phyloP scores from a whole-genome alignment of 2,888 invertebrate species.

The Orchesella flavescens region DNA sequence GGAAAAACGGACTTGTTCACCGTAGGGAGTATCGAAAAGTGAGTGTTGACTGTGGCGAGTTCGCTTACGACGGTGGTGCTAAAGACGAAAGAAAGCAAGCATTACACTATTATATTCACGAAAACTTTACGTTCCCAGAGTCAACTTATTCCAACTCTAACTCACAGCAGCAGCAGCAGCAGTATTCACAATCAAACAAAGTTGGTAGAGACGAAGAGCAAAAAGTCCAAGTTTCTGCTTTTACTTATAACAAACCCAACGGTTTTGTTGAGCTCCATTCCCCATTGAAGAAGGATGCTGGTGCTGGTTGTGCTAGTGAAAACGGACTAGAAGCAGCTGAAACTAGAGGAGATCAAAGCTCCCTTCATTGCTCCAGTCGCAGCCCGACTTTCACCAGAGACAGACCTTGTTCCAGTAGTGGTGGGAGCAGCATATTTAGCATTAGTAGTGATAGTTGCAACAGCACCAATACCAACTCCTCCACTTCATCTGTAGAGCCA shows the following conservation, averaged over 20 bases:
- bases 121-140: not conserved
- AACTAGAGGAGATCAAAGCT: conserved; percentile 37
- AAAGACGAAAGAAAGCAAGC: not conserved
- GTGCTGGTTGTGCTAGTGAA: not conserved
- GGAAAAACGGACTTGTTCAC: not conserved
- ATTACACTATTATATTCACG: not conserved
- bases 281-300: not conserved
- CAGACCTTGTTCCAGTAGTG: conserved; percentile 8
- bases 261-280: not conserved
- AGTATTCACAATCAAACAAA: not conserved
- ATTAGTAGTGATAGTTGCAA: not conserved
- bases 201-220: not conserved
- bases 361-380: conserved; percentile 45
- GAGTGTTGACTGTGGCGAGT: not conserved
- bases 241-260: not conserved
- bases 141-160: too few species aligned
- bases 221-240: too few species aligned
- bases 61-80: not conserved
- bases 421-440: conserved; percentile 3
- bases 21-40: not conserved
- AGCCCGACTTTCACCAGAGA: conserved; percentile 52
- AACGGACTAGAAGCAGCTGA: not conserved
- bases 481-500: not conserved
- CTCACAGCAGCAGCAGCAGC: too few species aligned
- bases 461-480: not conserved